Conservation (phyloP, 2,888 invertebrate genomes). For the Callimorpha dominula region DNA sequence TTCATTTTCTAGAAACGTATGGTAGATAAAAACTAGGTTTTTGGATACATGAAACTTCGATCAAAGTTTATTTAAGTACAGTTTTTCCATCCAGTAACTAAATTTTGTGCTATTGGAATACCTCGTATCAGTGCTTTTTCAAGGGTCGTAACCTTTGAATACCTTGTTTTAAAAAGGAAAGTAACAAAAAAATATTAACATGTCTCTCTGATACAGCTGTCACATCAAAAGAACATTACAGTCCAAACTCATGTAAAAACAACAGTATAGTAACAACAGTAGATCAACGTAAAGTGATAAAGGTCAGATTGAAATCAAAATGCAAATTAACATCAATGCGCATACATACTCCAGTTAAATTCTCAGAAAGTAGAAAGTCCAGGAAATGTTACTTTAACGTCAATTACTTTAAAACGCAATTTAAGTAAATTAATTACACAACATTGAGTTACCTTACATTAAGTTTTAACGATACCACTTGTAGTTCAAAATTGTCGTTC, state of each 20-base stretch:
- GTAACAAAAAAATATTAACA: background rate
- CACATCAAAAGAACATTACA: constrained; percentile 1
- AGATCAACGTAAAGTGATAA: constrained; percentile 13
- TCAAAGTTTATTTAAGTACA: too few relatives aligned
- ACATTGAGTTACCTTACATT: constrained; percentile 7
- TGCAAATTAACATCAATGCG: constrained; percentile 3
- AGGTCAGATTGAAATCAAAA: constrained; percentile 24
- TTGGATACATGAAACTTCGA: too few relatives aligned
- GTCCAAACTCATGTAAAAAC: background rate
- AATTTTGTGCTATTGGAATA: too few relatives aligned
- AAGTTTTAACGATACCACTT: constrained; percentile 30
- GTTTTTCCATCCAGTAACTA: too few relatives aligned
- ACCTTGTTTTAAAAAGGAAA: background rate
- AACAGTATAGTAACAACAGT: background rate
- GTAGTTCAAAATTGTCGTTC: constrained; percentile 24
- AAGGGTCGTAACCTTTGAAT: background rate
- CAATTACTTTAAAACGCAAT: constrained; percentile 27
- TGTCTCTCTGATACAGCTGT: constrained; percentile 3
- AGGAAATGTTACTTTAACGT: constrained; percentile 39
- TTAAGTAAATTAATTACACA: constrained; percentile 35
- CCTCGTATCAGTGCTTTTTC: too few relatives aligned
- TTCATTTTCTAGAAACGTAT: too few relatives aligned
- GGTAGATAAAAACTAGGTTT: too few relatives aligned
- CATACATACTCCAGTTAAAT: constrained; percentile 30
- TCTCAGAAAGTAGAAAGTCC: constrained; percentile 41